A percentile compares a stretch with the other conserved stretches of the same genome.
Conservation (phyloP, 2,888 invertebrate species). For the Agrilus mali region DNA sequence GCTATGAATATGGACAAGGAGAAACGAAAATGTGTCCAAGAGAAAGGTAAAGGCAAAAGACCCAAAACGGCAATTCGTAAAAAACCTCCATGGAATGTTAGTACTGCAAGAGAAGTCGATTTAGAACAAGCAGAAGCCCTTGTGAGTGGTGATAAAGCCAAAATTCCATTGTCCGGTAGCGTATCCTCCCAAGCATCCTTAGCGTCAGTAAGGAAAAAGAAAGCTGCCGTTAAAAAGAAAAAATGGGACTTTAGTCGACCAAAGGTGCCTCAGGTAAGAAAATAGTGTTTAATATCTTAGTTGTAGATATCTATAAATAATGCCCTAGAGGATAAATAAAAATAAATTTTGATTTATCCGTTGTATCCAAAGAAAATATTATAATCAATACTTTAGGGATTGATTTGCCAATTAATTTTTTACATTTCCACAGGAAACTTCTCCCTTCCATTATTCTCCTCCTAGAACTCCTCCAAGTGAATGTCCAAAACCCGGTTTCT, state of each 20-base stretch:
- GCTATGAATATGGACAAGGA: constrained; percentile 14
- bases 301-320: too few relatives aligned
- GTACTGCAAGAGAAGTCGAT: constrained; percentile 9
- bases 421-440: constrained; percentile 6
- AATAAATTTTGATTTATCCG: too few relatives aligned
- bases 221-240: constrained; percentile 7
- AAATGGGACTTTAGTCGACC: constrained; percentile 4
- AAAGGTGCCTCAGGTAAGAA: constrained; percentile 5
- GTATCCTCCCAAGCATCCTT: constrained; percentile 8
- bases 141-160: constrained; percentile 16
- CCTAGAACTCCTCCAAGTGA: constrained; percentile 11
- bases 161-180: constrained; percentile 9
- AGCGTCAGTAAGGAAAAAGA: constrained; percentile 1
- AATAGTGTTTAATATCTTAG: too few relatives aligned
- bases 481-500: too few relatives aligned
- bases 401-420: too few relatives aligned
- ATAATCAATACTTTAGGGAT: too few relatives aligned
- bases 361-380: too few relatives aligned
- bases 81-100: constrained; percentile 14
- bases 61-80: neutral
- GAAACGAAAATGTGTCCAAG: constrained; percentile 4
- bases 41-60: neutral
- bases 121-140: neutral
- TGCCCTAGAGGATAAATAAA: too few relatives aligned
- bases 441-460: constrained; percentile 19